phyloP scores from a whole-genome alignment of 92 coral and sea anemone species.

The Parazoanthus darwini region DNA sequence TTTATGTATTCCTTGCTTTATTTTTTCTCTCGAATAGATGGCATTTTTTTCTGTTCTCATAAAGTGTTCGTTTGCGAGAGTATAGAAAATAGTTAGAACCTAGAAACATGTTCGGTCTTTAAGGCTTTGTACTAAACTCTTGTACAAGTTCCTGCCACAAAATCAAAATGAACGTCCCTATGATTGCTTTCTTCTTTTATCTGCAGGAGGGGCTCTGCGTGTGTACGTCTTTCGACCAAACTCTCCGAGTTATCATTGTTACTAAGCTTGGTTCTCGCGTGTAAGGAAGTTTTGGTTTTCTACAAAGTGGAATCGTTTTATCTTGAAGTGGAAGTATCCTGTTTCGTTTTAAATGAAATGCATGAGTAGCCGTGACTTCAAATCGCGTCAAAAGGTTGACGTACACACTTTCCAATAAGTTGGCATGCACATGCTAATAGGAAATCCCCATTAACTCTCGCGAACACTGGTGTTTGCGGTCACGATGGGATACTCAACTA shows the following conservation, averaged over 20 bases:
- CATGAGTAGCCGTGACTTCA: background rate
- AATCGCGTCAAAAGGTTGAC: background rate
- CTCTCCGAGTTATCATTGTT: slow-evolving; percentile 84
- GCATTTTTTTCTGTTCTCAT: too few relatives aligned
- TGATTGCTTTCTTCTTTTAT: background rate
- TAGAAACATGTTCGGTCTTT: too few relatives aligned
- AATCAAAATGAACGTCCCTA: background rate
- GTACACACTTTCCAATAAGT: background rate
- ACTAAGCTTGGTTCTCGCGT: slow-evolving; percentile 64
- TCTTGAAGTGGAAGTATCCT: background rate
- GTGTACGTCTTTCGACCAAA: slow-evolving; percentile 99
- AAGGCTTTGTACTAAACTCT: background rate
- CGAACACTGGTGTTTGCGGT: too few relatives aligned
- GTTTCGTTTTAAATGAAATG: slow-evolving; percentile 7
- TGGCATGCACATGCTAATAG: too few relatives aligned
- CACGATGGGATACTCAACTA: too few relatives aligned
- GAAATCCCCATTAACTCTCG: too few relatives aligned
- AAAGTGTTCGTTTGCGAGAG: too few relatives aligned
- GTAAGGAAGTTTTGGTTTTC: background rate
- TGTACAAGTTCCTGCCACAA: background rate
- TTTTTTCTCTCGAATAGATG: too few relatives aligned
- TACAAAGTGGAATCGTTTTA: background rate
- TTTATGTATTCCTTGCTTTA: too few relatives aligned
- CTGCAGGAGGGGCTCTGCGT: slow-evolving; percentile 95
- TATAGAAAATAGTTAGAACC: too few relatives aligned